Percentiles rank a stretch among this genome's conserved stretches.
Evolutionary conservation across 2,888 invertebrate species (phyloP).

Genomic region (Xestia xanthographa): DNA sequence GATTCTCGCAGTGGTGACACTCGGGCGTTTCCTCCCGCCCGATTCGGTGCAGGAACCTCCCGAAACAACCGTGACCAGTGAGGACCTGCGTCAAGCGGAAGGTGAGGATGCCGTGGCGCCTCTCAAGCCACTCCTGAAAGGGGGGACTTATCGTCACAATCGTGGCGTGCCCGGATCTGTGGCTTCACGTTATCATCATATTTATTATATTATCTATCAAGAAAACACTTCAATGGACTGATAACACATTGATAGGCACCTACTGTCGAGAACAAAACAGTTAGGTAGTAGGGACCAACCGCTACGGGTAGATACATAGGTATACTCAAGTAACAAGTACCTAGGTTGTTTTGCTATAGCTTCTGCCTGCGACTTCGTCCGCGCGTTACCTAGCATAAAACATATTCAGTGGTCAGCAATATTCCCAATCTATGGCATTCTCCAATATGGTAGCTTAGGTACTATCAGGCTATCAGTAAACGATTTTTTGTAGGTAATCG

Average conservation of each 20-base stretch:
- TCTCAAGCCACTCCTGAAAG: no score
- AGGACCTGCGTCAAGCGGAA: no score
- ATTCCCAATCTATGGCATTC: neutral
- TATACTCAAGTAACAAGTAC: neutral
- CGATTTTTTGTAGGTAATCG: neutral
- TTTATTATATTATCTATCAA: neutral
- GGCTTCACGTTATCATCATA: neutral
- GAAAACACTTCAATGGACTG: neutral
- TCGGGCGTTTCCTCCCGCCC: no score
- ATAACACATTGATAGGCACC: neutral
- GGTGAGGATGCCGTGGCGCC: no score
- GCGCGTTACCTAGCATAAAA: neutral
- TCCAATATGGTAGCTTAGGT: neutral
- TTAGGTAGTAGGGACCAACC: neutral
- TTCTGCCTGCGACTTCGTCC: neutral
- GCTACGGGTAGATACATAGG: neutral
- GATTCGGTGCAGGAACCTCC: no score
- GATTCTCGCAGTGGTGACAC: no score
- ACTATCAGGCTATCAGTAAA: neutral
- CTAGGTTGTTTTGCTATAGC: neutral
- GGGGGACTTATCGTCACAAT: no score
- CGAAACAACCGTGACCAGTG: no score
- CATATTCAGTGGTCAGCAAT: neutral
- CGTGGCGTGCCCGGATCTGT: no score
- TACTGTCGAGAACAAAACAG: neutral